phyloP scores from a whole-genome alignment of 2,888 invertebrate genomes.

The Chrysotoxum bicinctum region DNA sequence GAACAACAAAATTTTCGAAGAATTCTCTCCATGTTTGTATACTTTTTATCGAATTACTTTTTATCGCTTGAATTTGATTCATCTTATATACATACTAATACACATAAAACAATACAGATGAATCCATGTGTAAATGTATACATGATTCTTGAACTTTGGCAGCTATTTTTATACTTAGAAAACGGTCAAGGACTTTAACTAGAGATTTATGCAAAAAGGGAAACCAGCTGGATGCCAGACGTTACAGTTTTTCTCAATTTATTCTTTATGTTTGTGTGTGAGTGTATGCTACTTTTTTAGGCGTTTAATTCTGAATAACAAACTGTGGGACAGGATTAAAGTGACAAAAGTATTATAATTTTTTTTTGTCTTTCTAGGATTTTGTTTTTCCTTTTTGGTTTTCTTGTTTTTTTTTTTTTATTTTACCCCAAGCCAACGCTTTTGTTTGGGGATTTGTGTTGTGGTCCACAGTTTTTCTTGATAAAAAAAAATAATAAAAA shows the following conservation, averaged over 20 bases:
- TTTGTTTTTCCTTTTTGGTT: neutral
- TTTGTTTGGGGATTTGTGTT: slow-evolving; percentile 48
- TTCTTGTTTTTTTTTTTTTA: neutral
- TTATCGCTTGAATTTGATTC: neutral
- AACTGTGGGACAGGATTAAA: slow-evolving; percentile 6
- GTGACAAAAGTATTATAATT: slow-evolving; percentile 2
- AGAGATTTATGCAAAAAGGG: slow-evolving; percentile 40
- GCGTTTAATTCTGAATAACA: neutral
- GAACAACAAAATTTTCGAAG: neutral
- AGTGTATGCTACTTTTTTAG: neutral
- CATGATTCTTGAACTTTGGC: neutral
- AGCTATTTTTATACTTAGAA: slow-evolving; percentile 20
- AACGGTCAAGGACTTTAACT: slow-evolving; percentile 53
- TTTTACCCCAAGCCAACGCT: neutral
- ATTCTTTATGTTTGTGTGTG: neutral
- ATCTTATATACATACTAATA: neutral
- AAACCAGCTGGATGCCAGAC: slow-evolving; percentile 54
- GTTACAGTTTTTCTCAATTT: slow-evolving; percentile 11
- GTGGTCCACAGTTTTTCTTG: slow-evolving; percentile 50
- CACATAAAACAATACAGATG: too few species aligned
- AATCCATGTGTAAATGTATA: neutral
- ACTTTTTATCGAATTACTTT: neutral
- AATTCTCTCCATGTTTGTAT: neutral
- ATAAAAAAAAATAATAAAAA: slow-evolving; percentile 27
- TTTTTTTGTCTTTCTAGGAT: neutral